These are phyloP conservation scores for Odocoileus hemionus DNA, from an alignment of 2,113 vertebrate genomes.

Conservation along the genomic window DNA sequence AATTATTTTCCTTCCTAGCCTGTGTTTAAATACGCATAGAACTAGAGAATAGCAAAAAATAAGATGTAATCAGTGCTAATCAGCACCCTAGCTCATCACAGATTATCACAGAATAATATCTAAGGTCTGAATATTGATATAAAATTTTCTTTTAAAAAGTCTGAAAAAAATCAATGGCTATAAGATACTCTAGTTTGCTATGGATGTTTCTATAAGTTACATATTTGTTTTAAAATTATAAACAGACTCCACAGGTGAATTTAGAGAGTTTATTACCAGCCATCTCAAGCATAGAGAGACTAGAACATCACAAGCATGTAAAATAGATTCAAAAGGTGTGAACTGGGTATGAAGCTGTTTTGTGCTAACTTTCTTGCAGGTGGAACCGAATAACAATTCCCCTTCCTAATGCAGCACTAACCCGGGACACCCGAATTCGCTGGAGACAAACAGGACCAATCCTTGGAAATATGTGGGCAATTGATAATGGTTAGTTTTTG, in stretches of 20 bases:
- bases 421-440: conserved; percentile 91
- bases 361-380: conserved; percentile 80
- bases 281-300: neutral
- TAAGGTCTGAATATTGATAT: neutral
- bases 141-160: neutral
- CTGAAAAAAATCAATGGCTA: neutral
- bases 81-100: neutral
- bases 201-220: neutral
- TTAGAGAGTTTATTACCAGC: neutral
- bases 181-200: neutral
- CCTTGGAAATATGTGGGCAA: conserved; percentile 95
- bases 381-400: conserved; percentile 97
- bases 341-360: conserved; percentile 2
- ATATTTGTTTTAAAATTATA: neutral
- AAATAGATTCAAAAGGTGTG: neutral
- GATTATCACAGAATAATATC: neutral
- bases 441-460: conserved; percentile 93
- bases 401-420: conserved; percentile 93
- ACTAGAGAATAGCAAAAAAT: neutral
- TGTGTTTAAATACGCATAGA: neutral
- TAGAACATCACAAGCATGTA: neutral
- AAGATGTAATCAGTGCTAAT: neutral
- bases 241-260: neutral
- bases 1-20: neutral
- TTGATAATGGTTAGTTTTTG: conserved; percentile 92